Conservation (phyloP, 1,140 invertebrate genomes). For the Drosophila dunni region DNA sequence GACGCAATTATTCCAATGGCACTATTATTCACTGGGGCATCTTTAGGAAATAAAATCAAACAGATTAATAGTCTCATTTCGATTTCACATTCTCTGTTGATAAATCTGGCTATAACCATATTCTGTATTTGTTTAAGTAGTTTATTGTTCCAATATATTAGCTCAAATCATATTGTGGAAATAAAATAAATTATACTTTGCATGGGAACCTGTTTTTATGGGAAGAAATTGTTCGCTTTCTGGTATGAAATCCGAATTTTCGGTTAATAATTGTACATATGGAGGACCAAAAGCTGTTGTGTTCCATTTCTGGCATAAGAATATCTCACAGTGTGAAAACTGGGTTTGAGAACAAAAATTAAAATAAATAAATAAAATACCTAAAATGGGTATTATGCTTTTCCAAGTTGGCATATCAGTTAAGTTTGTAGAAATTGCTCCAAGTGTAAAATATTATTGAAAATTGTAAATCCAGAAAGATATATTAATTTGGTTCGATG, state of each 20-base stretch:
- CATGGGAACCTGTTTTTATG: neutral
- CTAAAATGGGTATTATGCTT: neutral
- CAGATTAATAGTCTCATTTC: conserved; percentile 27
- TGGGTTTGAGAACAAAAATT: too few species aligned
- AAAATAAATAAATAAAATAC: neutral
- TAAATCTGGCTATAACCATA: conserved; percentile 38
- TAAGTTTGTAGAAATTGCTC: neutral
- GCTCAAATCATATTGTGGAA: conserved; percentile 21
- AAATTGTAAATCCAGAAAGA: too few species aligned
- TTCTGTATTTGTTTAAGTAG: conserved; percentile 41
- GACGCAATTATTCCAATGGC: conserved; percentile 22
- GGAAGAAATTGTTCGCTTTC: too few species aligned
- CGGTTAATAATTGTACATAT: too few species aligned
- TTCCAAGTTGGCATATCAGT: too few species aligned
- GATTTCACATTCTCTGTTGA: conserved; percentile 34
- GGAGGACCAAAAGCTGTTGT: too few species aligned
- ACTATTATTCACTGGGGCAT: conserved; percentile 19
- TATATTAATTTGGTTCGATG: too few species aligned
- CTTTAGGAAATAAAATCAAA: conserved; percentile 25
- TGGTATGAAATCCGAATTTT: too few species aligned
- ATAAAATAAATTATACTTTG: conserved; percentile 36
- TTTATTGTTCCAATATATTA: conserved; percentile 12
- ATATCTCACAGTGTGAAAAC: too few species aligned
- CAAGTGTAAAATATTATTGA: too few species aligned
- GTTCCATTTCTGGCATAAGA: too few species aligned